Evolutionary conservation across 2,888 invertebrate genomes (phyloP).

Genomic region (Cantharis flavilabris): DNA sequence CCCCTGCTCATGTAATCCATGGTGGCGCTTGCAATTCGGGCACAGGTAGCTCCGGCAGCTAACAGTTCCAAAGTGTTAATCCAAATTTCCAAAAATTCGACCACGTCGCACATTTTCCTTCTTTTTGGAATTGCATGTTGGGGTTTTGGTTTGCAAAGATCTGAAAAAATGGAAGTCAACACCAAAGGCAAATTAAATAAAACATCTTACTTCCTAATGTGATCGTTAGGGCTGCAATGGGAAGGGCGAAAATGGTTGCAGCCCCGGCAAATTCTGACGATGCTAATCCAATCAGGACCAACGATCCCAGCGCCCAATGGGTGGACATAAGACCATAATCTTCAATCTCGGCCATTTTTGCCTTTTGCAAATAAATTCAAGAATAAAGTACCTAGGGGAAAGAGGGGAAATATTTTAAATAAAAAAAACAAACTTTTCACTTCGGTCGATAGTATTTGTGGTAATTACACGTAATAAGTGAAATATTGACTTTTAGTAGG

Average conservation of each 20-base stretch:
- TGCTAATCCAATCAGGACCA: constrained; percentile 63
- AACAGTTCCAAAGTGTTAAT: constrained; percentile 63
- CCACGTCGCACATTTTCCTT: constrained; percentile 59
- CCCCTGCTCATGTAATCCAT: constrained; percentile 66
- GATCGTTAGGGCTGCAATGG: constrained; percentile 59
- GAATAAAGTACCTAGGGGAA: too few species aligned
- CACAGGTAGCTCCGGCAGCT: constrained; percentile 65
- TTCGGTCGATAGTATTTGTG: background rate
- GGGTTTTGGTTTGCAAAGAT: constrained; percentile 41
- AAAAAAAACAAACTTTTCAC: background rate
- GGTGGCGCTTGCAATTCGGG: constrained; percentile 65
- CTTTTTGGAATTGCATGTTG: constrained; percentile 48
- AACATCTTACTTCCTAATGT: constrained; percentile 57
- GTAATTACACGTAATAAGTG: background rate
- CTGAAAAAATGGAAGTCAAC: constrained; percentile 30
- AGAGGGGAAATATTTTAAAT: too few species aligned
- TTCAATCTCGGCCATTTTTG: constrained; percentile 31
- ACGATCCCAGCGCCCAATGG: constrained; percentile 64
- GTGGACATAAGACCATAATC: constrained; percentile 51
- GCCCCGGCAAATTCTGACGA: constrained; percentile 64
- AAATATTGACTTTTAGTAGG: background rate
- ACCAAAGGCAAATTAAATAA: background rate
- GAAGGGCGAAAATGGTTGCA: constrained; percentile 61
- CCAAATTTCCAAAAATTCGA: constrained; percentile 65
- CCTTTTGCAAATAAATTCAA: background rate